phyloP scores from a whole-genome alignment of 2,113 vertebrate species.

The Notechis scutatus region DNA sequence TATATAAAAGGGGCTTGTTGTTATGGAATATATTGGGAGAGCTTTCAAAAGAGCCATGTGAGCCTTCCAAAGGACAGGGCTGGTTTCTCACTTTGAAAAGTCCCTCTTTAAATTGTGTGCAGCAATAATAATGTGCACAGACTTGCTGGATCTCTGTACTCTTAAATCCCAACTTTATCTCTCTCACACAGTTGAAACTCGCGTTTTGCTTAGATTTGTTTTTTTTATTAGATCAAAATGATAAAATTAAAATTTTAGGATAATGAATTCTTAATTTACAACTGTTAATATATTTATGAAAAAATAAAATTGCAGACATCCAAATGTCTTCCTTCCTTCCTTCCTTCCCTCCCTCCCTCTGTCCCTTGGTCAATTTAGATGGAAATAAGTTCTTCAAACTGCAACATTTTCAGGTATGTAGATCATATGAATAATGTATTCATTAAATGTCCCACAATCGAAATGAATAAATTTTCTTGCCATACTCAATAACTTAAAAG shows the following conservation, averaged over 20 bases:
- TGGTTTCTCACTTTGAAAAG: background rate
- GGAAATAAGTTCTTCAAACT: background rate
- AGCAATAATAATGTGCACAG: background rate
- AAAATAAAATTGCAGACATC: background rate
- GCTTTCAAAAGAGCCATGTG: background rate
- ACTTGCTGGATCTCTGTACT: background rate
- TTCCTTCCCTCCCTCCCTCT: background rate
- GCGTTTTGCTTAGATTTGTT: background rate
- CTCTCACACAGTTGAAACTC: background rate
- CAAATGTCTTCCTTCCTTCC: background rate
- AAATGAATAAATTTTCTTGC: background rate
- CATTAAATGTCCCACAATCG: background rate
- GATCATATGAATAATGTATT: background rate
- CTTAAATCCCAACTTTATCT: background rate
- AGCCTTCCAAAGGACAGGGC: background rate
- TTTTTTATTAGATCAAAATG: background rate
- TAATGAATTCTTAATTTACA: background rate
- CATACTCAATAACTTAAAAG: background rate
- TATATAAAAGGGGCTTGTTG: background rate
- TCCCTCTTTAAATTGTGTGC: background rate
- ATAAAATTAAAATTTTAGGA: background rate
- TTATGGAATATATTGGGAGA: background rate
- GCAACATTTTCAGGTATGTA: background rate
- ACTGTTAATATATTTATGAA: background rate
- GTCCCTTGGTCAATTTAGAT: background rate